Evolutionary conservation across 92 coral and sea anemone genomes (phyloP).

Genomic region (Zoanthus gigantus): DNA sequence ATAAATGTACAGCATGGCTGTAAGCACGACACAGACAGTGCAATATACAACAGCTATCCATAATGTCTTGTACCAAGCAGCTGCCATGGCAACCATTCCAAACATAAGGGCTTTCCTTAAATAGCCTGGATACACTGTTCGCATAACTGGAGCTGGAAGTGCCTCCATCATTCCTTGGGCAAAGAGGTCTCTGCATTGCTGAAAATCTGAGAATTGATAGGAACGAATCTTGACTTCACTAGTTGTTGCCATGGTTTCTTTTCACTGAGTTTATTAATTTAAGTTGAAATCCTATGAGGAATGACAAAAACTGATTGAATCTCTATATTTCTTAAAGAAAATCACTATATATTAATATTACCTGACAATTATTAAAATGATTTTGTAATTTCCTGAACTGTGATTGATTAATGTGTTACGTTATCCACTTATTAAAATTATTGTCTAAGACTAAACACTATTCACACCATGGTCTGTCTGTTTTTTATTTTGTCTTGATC

Average conservation of each 20-base stretch:
- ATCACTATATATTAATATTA: too few species aligned
- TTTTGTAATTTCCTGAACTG: too few species aligned
- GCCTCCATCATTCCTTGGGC: constrained; percentile 74
- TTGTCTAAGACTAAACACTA: too few species aligned
- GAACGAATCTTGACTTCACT: constrained; percentile 60
- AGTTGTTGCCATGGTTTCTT: background rate
- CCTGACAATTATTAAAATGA: too few species aligned
- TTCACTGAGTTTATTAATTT: background rate
- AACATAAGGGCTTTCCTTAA: constrained; percentile 58
- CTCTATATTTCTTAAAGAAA: too few species aligned
- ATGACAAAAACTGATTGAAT: background rate
- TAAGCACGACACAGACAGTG: constrained; percentile 60
- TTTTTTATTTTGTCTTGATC: too few species aligned
- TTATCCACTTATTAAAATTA: too few species aligned
- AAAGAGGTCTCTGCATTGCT: constrained; percentile 73
- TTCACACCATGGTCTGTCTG: too few species aligned
- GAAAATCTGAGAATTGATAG: constrained; percentile 62
- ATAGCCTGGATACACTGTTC: constrained; percentile 70
- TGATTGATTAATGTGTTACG: too few species aligned
- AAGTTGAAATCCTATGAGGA: background rate
- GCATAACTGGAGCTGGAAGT: constrained; percentile 57
- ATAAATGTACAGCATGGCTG: constrained; percentile 72
- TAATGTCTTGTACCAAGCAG: constrained; percentile 57
- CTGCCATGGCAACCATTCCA: constrained; percentile 60
- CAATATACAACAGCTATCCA: constrained; percentile 77